Percentiles rank a stretch among this genome's conserved stretches.
Evolutionary conservation across 2,797 vertebrate genomes (phyloP).

Genomic region (Numenius phaeopus): DNA sequence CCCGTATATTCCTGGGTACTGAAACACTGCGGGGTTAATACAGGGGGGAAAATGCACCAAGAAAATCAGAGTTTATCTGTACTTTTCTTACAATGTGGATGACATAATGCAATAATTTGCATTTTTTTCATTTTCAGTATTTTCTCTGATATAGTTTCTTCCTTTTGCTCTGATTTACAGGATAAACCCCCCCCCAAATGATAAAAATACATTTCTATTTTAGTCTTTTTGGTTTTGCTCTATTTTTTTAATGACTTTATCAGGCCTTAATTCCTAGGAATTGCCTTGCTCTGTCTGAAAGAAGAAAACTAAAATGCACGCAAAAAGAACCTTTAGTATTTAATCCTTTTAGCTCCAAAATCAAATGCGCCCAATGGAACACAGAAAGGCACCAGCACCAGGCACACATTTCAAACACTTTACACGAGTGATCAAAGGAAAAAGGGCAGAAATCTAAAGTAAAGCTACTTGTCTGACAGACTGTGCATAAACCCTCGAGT

Average conservation of each 20-base stretch:
- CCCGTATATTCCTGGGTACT: not conserved
- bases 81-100: not conserved
- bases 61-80: not conserved
- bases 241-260: not conserved
- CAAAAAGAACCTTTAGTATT: not conserved
- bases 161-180: not conserved
- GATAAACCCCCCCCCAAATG: not conserved
- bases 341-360: not conserved
- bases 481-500: not conserved
- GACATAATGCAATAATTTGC: not conserved
- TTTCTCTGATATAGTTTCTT: not conserved
- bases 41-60: rapidly evolving
- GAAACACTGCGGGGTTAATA: not conserved
- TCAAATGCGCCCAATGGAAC: not conserved
- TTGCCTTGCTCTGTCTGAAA: not conserved
- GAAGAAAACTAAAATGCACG: not conserved
- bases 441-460: slow-evolving; percentile 12
- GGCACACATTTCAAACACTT: not conserved
- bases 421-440: not conserved
- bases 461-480: not conserved
- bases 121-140: not conserved
- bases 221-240: not conserved
- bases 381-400: not conserved
- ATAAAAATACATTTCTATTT: not conserved
- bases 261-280: not conserved